These are phyloP conservation scores for Lochmaea capreae DNA, from an alignment of 2,888 invertebrate species.

Conservation along the genomic window DNA sequence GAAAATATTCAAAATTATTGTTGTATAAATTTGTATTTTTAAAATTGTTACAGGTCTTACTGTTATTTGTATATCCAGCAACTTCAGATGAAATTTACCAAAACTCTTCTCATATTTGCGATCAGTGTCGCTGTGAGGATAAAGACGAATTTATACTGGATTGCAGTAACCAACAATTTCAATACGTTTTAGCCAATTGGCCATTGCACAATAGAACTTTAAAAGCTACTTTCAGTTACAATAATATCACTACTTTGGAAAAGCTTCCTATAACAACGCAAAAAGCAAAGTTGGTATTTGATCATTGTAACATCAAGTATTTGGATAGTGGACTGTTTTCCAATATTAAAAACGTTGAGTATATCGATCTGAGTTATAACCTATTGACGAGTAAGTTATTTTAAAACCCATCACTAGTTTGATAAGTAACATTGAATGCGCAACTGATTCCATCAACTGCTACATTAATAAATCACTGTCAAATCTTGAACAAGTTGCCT, in stretches of 20 bases:
- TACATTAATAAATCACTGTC: no score
- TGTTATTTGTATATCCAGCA: slow-evolving; percentile 28
- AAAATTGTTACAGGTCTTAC: slow-evolving; percentile 35
- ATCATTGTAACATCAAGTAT: slow-evolving; percentile 68
- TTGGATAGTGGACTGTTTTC: slow-evolving; percentile 69
- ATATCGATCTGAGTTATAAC: slow-evolving; percentile 72
- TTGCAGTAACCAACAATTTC: slow-evolving; percentile 54
- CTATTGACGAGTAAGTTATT: slow-evolving; percentile 67
- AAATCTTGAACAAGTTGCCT: no score
- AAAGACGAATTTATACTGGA: slow-evolving; percentile 55
- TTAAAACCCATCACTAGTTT: neutral
- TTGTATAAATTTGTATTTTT: no score
- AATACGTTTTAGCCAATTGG: slow-evolving; percentile 62
- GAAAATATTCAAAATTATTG: no score
- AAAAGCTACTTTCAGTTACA: slow-evolving; percentile 70
- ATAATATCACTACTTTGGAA: slow-evolving; percentile 66
- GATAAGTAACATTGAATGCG: no score
- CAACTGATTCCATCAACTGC: no score
- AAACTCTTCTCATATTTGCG: slow-evolving; percentile 50
- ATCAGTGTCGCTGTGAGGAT: slow-evolving; percentile 56
- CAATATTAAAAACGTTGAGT: slow-evolving; percentile 67
- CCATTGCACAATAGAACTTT: slow-evolving; percentile 62
- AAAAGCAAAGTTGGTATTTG: slow-evolving; percentile 68
- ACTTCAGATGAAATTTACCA: slow-evolving; percentile 46
- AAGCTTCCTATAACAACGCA: slow-evolving; percentile 66